Base-by-base conservation (phyloP, 2,113 vertebrate genomes). In the Ramphastos sulfuratus region DNA sequence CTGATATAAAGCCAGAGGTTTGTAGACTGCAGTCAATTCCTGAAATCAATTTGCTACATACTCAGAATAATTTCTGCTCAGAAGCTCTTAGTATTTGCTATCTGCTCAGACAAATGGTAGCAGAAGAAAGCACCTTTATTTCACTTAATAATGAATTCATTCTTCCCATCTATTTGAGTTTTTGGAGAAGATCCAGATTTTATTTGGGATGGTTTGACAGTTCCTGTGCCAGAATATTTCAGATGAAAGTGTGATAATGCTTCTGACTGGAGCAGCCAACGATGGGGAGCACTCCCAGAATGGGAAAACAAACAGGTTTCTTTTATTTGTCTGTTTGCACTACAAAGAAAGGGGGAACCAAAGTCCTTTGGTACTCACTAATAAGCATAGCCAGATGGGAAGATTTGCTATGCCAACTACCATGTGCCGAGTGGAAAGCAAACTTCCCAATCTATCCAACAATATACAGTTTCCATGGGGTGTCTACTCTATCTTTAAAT, bases 221-320 rank as follows among this genome's bases (percentile, higher is more conserved):
- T 98, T 93, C 98, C 98, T 52, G 83, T 31, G 97, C 98, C 63
- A 97, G 55, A 50, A 95, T 86, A 19, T 97, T 98, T 89, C 97
- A 98, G 87, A 92, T 93, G 24, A 28, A 86, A 98, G 93, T 9
- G 97, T 98, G 95, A 95, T 98, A 94, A 98, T 98, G 97, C 79
- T 98, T 74, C 98, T 97, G 0, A 95, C 98, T 4, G 98, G 98
- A 27, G 95, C 96, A 5, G 96, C 97, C 0, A 97, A 98, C 30
- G 98, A 97, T 1, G 98, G 97, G 3, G 98, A 98, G 14, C 98
- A 98, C 76, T 97, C 98, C 35, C 98, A 98, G 94, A 98, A 98
- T 2, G 98, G 98, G 97, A 98, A 98, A 54, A 98, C 98, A 89
- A 98, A 98, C 97, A 98, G 98, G 98, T 98, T 35, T 91, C 17